Evolutionary conservation across 1,140 invertebrate species (phyloP).

Genomic region (Tetraneura akinire): DNA sequence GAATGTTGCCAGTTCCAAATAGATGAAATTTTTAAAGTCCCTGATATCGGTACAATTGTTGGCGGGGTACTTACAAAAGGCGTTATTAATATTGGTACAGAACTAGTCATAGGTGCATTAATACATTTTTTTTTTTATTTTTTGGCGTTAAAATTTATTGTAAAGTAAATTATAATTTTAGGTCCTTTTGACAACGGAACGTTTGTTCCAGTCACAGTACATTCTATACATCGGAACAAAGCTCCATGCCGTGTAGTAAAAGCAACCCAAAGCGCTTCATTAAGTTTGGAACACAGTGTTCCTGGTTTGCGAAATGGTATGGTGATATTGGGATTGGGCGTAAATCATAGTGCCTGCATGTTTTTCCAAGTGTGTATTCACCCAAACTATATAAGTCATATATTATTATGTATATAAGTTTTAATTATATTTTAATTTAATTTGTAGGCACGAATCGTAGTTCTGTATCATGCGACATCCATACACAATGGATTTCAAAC

Average conservation of each 20-base stretch:
- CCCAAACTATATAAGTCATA: too few species aligned
- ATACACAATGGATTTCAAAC: slow-evolving; percentile 90
- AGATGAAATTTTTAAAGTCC: slow-evolving; percentile 87
- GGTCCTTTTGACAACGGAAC: slow-evolving; percentile 84
- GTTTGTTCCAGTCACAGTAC: slow-evolving; percentile 77
- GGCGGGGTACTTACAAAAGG: slow-evolving; percentile 86
- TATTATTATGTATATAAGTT: too few species aligned
- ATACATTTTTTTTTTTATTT: background rate
- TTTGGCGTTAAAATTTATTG: background rate
- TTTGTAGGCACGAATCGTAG: slow-evolving; percentile 77
- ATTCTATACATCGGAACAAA: slow-evolving; percentile 87
- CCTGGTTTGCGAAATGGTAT: slow-evolving; percentile 78
- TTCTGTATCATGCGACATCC: slow-evolving; percentile 80
- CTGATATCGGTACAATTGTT: slow-evolving; percentile 73
- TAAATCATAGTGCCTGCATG: slow-evolving; percentile 68
- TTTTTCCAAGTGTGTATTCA: slow-evolving; percentile 70
- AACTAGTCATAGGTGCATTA: slow-evolving; percentile 67
- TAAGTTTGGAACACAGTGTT: slow-evolving; percentile 73
- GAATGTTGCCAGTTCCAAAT: slow-evolving; percentile 74
- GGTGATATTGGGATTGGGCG: slow-evolving; percentile 68
- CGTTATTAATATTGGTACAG: slow-evolving; percentile 79
- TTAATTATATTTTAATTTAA: slow-evolving; percentile 50
- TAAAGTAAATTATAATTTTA: slow-evolving; percentile 55
- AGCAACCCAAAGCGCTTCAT: slow-evolving; percentile 87
- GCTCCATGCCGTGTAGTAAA: slow-evolving; percentile 82